Base-by-base conservation (phyloP, 2,888 invertebrate genomes). In the Elmis aenea region DNA sequence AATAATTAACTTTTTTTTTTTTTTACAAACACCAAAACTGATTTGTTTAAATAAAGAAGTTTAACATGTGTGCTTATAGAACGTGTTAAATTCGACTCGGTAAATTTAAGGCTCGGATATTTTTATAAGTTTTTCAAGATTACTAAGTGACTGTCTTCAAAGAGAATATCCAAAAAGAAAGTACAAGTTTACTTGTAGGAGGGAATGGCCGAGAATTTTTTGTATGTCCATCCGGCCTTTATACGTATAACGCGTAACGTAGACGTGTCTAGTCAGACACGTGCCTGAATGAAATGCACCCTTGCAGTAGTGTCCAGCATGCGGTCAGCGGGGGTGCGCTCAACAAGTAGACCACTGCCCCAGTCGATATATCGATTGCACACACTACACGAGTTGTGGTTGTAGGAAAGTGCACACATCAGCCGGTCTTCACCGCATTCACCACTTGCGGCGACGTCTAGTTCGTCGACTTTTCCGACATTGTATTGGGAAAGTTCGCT, bases 281-380 rank as follows among this genome's bases (percentile, higher is more conserved):
- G 52, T 55, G 51, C 55, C 59, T 59, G 59, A 61, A 61, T 58
- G 57, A 56, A 59, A 59, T 57, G 58, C 59, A 58, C 57, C 57
- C 59, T 50, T 52, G 48, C 51, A 53, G 32, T 33, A n/a, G 50
- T 43, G 54, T 46, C 46, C 46, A 52, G 52, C 53, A 45, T 50
- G 51, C 50, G 52, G 55, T 50, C 52, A 49, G 54, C 46, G 49
- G 49, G 54, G 54, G 55, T 41, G 46, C 58, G 61, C 58, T 66
- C 66, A 66, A 66, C 66, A 65, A 65, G 66, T 66, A 64, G 64
- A 64, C 60, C 62, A 63, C 58, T 61, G 58, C 55, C 59, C 58
- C 57, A 59, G 59, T 66, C 66, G 63, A 66, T 66, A 65, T 66
- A 66, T 66, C 62, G 66, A 66, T 64, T 62, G 51, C 52, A 51